Evolutionary conservation across 2,888 invertebrate species (phyloP), one percentile per base, ranked within the genome.

Genomic region (Heliconius charithonia): DNA sequence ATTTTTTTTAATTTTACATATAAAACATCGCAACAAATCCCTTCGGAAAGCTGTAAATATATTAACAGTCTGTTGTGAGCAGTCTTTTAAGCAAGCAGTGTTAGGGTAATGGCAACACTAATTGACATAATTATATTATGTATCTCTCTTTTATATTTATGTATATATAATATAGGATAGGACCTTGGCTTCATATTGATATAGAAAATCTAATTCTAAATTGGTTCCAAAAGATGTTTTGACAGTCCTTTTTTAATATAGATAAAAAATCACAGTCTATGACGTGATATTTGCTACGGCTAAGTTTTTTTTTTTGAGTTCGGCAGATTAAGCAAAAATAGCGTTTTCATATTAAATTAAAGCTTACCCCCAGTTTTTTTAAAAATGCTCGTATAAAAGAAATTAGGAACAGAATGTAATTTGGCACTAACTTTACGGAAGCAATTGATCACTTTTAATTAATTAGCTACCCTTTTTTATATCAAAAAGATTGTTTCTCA

Each of bases 341-440:
- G 67, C 67, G 37, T 37, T 37, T 59, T n/a, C 12, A 67, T 32
- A 37, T 67, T 41, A 67, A 37, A 25, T 67, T 37, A 69, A 69
- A 41, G 69, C 25, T 69, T 41, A 69, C 69, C 69, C 69, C 77
- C 73, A 13, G 27, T 27, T 27, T 6, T 76, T 32, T 67, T 66
- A 65, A 72, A 29, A 25, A 76, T 59, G 69, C 70, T 41, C 32
- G 19, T 73, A 10, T 69, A 29, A 69, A 75, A 75, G 56, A 74
- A 76, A 45, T 37, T 79, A 80, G 80, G 81, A 81, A 81, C 81
- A 78, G 74, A 80, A 73, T 72, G 37, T 27, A 71, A 70, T 81
- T 81, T 81, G 81, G 81, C 81, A 81, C 81, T 67, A 79, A 51
- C 65, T 75, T 77, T 70, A 76, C 65, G 81, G 79, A 81, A 81